Percentiles rank a stretch among this genome's conserved stretches.
Evolutionary conservation across 2,113 vertebrate genomes (phyloP).

Genomic region (Emberiza fucata): DNA sequence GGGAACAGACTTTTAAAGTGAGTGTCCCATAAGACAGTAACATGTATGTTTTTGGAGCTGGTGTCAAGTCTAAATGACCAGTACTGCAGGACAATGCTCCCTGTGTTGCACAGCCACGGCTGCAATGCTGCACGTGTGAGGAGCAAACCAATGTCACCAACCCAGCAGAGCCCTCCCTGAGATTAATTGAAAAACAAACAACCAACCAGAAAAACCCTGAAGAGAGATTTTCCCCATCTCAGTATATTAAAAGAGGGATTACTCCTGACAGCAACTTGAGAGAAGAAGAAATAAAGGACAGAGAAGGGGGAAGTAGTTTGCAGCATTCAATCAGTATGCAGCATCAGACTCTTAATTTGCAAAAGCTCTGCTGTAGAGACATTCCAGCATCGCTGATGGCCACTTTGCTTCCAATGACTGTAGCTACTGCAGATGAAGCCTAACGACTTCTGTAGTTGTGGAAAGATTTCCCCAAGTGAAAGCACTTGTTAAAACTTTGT

Average conservation of each 20-base stretch:
- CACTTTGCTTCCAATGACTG: slow-evolving; percentile 49
- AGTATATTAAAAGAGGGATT: slow-evolving; percentile 64
- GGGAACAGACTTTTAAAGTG: neutral
- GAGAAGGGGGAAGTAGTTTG: slow-evolving; percentile 26
- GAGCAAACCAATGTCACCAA: slow-evolving; percentile 14
- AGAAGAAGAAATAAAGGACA: slow-evolving; percentile 53
- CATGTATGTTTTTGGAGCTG: neutral
- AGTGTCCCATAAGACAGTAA: neutral
- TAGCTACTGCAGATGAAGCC: slow-evolving; percentile 24
- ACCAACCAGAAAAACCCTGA: slow-evolving; percentile 49
- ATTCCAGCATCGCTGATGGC: slow-evolving; percentile 24
- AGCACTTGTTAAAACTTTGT: neutral
- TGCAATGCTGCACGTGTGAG: neutral
- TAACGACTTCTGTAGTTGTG: neutral
- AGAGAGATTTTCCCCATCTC: slow-evolving; percentile 65
- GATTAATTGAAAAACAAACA: slow-evolving; percentile 64
- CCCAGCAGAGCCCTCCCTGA: neutral
- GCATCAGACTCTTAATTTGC: slow-evolving; percentile 51
- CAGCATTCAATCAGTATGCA: slow-evolving; percentile 59
- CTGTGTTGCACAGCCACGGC: neutral
- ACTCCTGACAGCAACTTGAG: slow-evolving; percentile 59
- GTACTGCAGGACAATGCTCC: neutral
- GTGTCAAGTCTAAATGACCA: neutral
- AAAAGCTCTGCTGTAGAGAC: slow-evolving; percentile 32
- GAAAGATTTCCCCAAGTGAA: neutral